Evolutionary conservation across 2,113 vertebrate species (phyloP).

Genomic region (Antechinus flavipes): DNA sequence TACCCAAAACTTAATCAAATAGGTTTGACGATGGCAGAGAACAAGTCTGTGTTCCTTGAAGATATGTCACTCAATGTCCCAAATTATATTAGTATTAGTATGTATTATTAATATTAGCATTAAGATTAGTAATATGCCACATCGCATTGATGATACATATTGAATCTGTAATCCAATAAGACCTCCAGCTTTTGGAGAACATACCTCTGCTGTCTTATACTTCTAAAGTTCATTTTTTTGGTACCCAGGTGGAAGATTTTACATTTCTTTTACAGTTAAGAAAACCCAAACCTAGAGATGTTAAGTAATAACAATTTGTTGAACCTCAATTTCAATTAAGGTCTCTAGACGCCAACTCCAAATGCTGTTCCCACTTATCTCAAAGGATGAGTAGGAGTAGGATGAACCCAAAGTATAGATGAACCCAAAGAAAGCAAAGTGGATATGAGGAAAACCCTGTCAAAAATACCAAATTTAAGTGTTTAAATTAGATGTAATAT

Average conservation of each 20-base stretch:
- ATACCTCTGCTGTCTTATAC: background rate
- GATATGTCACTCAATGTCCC: background rate
- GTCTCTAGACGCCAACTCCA: background rate
- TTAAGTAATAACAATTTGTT: too few species aligned
- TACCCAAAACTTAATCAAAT: background rate
- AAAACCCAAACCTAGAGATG: background rate
- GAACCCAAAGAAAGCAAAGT: background rate
- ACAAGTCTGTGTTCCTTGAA: background rate
- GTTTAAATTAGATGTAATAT: too few species aligned
- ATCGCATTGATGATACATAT: too few species aligned
- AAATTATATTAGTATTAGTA: background rate
- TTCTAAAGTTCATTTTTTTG: background rate
- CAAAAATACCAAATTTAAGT: too few species aligned
- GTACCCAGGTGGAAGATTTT: background rate
- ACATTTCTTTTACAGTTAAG: background rate
- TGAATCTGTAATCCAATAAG: too few species aligned
- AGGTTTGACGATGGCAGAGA: background rate
- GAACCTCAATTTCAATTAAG: background rate
- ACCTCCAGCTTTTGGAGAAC: too few species aligned
- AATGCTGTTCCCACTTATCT: background rate
- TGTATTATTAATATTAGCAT: too few species aligned
- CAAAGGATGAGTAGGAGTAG: background rate
- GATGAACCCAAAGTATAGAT: too few species aligned
- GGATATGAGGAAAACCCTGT: background rate
- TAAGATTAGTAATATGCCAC: too few species aligned